These are phyloP conservation scores for Melanargia galathea DNA, from an alignment of 2,888 invertebrate species.

Conservation along the genomic window DNA sequence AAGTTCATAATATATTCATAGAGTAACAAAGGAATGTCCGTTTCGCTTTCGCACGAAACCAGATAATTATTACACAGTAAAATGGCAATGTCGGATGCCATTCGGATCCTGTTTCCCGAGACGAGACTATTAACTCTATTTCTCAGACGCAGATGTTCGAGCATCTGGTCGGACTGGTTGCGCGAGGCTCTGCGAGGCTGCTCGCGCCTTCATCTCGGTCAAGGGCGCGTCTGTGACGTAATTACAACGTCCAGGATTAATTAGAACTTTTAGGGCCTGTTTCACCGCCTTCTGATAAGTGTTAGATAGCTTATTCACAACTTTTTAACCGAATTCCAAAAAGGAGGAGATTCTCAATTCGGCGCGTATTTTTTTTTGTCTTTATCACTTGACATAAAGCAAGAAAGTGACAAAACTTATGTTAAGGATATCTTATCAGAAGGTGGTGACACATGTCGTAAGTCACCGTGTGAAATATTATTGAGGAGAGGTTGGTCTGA, in stretches of 20 bases:
- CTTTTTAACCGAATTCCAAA: too few species aligned
- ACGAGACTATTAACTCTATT: conserved; percentile 31
- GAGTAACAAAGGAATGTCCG: background rate
- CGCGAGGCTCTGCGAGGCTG: conserved; percentile 29
- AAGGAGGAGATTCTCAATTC: too few species aligned
- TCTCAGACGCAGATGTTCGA: conserved; percentile 30
- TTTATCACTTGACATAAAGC: too few species aligned
- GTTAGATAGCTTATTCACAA: too few species aligned
- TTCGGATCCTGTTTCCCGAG: conserved; percentile 29
- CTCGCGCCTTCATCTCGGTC: conserved; percentile 34
- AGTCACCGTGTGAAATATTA: too few species aligned
- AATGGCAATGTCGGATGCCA: conserved; percentile 26
- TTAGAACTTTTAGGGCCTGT: conserved; percentile 19
- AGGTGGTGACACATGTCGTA: too few species aligned
- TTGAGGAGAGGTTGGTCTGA: too few species aligned
- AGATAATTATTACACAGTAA: conserved; percentile 23
- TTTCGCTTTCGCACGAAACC: conserved; percentile 25
- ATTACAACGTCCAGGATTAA: conserved; percentile 29
- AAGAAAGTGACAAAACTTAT: too few species aligned
- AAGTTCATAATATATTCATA: background rate
- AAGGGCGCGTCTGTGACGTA: conserved; percentile 35
- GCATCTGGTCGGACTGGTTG: conserved; percentile 34
- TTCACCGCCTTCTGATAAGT: too few species aligned
- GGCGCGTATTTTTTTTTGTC: too few species aligned
- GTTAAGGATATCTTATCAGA: too few species aligned